These are phyloP conservation scores for Trididemnum miniatum DNA, from an alignment of 23 tunicate species.

Conservation along the genomic window DNA sequence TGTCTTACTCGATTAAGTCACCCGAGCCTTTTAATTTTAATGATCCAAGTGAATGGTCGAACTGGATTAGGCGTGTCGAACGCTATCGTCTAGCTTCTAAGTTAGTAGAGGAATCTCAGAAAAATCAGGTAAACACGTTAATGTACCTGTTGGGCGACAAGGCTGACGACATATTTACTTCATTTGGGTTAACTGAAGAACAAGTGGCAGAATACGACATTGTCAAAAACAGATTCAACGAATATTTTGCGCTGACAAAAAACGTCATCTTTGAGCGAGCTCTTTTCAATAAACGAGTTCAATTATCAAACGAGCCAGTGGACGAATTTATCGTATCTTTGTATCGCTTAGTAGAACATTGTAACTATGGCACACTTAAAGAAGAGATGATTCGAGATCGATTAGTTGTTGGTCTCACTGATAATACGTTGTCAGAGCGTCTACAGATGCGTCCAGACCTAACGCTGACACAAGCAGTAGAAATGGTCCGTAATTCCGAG, in stretches of 20 bases:
- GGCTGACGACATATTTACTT: slow-evolving; percentile 10
- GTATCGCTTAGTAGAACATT: slow-evolving; percentile 1
- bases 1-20: neutral
- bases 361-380: slow-evolving; percentile 4
- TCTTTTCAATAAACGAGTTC: slow-evolving; percentile 18
- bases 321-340: slow-evolving; percentile 7
- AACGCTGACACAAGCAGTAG: slow-evolving; percentile 18
- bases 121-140: slow-evolving; percentile 16
- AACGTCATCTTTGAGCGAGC: slow-evolving; percentile 32
- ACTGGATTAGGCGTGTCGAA: slow-evolving; percentile 29
- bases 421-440: slow-evolving; percentile 13
- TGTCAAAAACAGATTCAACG: slow-evolving; percentile 10
- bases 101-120: neutral
- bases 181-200: slow-evolving; percentile 11
- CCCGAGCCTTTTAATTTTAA: slow-evolving; percentile 14
- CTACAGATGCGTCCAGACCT: slow-evolving; percentile 26
- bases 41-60: slow-evolving; percentile 1
- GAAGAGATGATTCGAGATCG: slow-evolving; percentile 26
- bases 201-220: neutral
- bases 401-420: slow-evolving; percentile 13
- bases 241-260: neutral
- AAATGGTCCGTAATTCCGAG: slow-evolving; percentile 11
- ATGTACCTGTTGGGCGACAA: slow-evolving; percentile 9
- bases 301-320: neutral
- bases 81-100: neutral